Evolutionary conservation across 1,140 invertebrate species (phyloP).

Genomic region (Radopholus similis): DNA sequence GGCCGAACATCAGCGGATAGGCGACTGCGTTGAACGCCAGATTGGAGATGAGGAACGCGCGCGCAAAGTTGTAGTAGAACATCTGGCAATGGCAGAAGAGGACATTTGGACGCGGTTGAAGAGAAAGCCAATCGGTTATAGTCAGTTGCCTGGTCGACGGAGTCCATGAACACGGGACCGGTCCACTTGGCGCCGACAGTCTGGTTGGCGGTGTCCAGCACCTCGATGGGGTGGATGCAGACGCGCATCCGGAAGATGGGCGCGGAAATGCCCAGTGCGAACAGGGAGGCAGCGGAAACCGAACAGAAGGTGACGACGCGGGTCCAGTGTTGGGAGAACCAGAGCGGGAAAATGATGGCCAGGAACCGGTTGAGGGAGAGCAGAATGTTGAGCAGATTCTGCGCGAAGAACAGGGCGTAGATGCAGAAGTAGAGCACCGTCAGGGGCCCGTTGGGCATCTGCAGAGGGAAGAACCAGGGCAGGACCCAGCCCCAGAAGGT

Average conservation of each 20-base stretch:
- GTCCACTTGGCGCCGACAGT: no score
- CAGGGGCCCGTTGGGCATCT: neutral
- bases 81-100: no score
- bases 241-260: no score
- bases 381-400: conserved; percentile 6
- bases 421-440: conserved; percentile 6
- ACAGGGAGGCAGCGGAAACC: no score
- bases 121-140: no score
- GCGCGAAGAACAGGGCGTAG: conserved; percentile 5
- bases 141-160: no score
- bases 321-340: neutral
- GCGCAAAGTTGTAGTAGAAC: conserved; percentile 1
- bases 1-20: conserved; percentile 6
- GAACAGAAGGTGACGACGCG: neutral
- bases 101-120: no score
- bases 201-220: no score
- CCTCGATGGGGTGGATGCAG: no score
- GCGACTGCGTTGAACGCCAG: neutral
- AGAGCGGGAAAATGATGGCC: neutral
- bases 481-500: conserved; percentile 7
- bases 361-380: conserved; percentile 8
- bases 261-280: no score
- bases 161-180: no score
- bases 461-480: neutral
- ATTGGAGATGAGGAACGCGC: neutral